Conservation (phyloP, 2,888 invertebrate genomes). For the Ceriagrion tenellum region DNA sequence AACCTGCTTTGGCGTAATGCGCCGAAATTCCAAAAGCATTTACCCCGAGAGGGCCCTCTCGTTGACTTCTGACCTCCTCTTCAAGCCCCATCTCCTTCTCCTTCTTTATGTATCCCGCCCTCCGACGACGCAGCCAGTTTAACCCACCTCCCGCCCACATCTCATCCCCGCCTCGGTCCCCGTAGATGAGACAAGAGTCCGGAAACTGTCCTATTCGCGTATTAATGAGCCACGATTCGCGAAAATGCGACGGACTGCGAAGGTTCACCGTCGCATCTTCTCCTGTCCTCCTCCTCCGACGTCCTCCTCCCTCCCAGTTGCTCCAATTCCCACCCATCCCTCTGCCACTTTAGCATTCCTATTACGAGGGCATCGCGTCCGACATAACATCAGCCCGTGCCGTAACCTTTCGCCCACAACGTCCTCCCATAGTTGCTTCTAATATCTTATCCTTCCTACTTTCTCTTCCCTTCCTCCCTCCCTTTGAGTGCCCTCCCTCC, state of each 20-base stretch:
- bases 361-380: not conserved
- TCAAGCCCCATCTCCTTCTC: not conserved
- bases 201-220: slow-evolving; percentile 40
- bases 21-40: slow-evolving; percentile 11
- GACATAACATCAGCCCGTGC: not conserved
- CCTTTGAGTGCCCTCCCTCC: not conserved
- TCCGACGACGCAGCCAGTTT: not conserved
- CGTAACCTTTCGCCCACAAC: not conserved
- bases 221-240: slow-evolving; percentile 14
- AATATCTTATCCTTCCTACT: not conserved
- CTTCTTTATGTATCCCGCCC: not conserved
- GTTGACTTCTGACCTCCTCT: slow-evolving; percentile 50
- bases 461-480: not conserved
- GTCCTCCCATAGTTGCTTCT: not conserved
- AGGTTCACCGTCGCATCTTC: not conserved
- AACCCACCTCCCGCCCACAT: not conserved
- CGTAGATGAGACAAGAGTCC: not conserved
- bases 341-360: not conserved
- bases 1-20: slow-evolving; percentile 30
- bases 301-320: no score
- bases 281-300: not conserved
- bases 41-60: not conserved
- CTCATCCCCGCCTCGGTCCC: not conserved
- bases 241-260: not conserved
- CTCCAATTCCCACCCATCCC: not conserved